phyloP scores from a whole-genome alignment of 2,888 invertebrate species.

The Lepeophtheirus nordmannii region DNA sequence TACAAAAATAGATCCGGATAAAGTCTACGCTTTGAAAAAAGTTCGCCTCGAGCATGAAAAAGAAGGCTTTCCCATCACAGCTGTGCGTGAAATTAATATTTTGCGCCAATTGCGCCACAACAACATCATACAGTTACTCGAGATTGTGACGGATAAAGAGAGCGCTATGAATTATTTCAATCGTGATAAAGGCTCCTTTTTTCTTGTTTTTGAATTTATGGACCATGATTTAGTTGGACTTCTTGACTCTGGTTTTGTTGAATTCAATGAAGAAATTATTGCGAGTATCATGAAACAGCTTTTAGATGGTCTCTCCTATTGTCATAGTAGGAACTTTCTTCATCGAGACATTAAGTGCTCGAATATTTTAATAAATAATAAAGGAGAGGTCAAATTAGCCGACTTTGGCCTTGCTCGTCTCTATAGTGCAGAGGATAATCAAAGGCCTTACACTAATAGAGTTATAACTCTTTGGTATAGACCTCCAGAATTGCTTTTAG shows the following conservation, averaged over 20 bases:
- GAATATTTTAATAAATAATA: constrained; percentile 95
- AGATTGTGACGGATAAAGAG: constrained; percentile 96
- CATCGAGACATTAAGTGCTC: constrained; percentile 99
- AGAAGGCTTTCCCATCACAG: constrained; percentile 84
- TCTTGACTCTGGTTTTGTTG: constrained; percentile 89
- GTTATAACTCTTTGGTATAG: constrained; percentile 98
- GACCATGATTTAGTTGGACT: constrained; percentile 99
- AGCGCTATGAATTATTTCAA: constrained; percentile 83
- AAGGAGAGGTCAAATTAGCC: constrained; percentile 77
- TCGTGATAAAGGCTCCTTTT: constrained; percentile 89
- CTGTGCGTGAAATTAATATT: constrained; percentile 90
- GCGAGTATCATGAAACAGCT: constrained; percentile 95
- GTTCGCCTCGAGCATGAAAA: constrained; percentile 96
- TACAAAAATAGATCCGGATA: constrained; percentile 36
- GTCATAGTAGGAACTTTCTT: constrained; percentile 91
- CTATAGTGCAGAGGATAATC: constrained; percentile 77
- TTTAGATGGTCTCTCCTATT: constrained; percentile 86
- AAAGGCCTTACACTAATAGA: constrained; percentile 94
- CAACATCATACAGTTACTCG: constrained; percentile 89
- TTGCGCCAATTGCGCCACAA: constrained; percentile 87
- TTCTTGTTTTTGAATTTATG: constrained; percentile 99
- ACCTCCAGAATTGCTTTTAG: constrained; percentile 86
- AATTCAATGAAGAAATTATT: constrained; percentile 85
- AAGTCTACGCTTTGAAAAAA: constrained; percentile 77
- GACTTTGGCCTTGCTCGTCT: constrained; percentile 94